Conservation (phyloP, 2,888 invertebrate species). For the Coenonympha arcania region DNA sequence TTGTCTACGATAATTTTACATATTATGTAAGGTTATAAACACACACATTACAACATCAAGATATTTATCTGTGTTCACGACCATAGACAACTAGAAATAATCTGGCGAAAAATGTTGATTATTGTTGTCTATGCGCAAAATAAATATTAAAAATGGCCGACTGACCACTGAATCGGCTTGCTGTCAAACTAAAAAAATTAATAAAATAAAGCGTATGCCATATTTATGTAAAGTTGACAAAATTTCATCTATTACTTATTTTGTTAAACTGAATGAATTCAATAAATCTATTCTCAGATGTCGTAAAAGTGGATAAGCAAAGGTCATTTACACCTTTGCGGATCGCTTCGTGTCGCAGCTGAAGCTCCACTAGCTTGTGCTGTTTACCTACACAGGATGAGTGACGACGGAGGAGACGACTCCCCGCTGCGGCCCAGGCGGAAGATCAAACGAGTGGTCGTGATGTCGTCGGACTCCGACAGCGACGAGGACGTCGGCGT, state of each 20-base stretch:
- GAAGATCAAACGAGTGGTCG: constrained; percentile 53
- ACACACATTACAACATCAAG: too few species aligned
- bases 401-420: constrained; percentile 59
- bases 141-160: constrained; percentile 62
- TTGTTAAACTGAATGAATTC: constrained; percentile 46
- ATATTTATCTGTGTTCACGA: too few species aligned
- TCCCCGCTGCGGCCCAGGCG: constrained; percentile 51
- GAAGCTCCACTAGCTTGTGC: constrained; percentile 27
- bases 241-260: constrained; percentile 37
- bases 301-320: constrained; percentile 39
- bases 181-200: constrained; percentile 69
- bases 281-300: constrained; percentile 38
- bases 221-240: constrained; percentile 36
- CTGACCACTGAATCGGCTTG: constrained; percentile 66
- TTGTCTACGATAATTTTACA: too few species aligned
- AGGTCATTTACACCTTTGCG: constrained; percentile 67
- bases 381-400: constrained; percentile 53
- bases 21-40: too few species aligned
- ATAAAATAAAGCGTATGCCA: constrained; percentile 47
- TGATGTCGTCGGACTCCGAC: constrained; percentile 58
- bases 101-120: neutral
- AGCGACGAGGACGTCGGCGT: constrained; percentile 62
- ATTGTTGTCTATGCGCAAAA: neutral
- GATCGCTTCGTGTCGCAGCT: constrained; percentile 53
- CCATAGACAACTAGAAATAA: neutral